A percentile compares a stretch with the other conserved stretches of the same genome.
These are phyloP conservation scores for Dufourea novaeangliae DNA, from an alignment of 1,140 invertebrate genomes.

Conservation along the genomic window DNA sequence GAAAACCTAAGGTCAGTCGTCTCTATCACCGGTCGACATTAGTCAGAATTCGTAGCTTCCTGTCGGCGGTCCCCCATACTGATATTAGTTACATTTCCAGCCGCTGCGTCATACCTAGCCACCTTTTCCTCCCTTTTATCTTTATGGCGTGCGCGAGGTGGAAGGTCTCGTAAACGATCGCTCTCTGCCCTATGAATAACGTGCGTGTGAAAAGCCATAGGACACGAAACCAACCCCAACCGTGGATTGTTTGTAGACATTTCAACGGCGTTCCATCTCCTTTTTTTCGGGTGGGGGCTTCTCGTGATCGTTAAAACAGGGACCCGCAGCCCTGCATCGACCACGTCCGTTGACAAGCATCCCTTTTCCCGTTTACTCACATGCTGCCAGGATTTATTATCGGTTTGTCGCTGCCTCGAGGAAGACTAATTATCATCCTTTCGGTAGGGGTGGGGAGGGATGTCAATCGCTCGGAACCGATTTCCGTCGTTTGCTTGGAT, in stretches of 20 bases:
- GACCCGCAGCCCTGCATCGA: conserved; percentile 39
- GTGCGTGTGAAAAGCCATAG: no score
- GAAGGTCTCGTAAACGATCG: conserved; percentile 40
- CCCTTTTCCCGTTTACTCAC: conserved; percentile 59
- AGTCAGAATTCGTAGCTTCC: conserved; percentile 39
- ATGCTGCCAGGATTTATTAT: conserved; percentile 61
- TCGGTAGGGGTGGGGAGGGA: conserved; percentile 53
- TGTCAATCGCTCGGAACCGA: not conserved
- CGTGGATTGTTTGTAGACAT: conserved; percentile 41
- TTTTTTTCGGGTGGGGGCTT: not conserved
- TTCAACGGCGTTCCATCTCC: conserved; percentile 17
- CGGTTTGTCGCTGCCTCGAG: conserved; percentile 10
- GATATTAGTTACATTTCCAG: conserved; percentile 33
- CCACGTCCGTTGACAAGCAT: conserved; percentile 54
- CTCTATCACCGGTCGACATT: conserved; percentile 44
- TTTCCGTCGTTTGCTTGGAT: conserved; percentile 20
- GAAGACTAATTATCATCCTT: conserved; percentile 60
- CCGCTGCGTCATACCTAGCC: conserved; percentile 15
- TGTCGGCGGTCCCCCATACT: not conserved
- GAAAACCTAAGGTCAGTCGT: not conserved
- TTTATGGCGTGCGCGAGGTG: conserved; percentile 28
- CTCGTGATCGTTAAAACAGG: conserved; percentile 55
- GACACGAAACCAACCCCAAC: not conserved
- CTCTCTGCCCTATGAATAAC: conserved; percentile 5
- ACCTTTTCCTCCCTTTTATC: conserved; percentile 44